Conservation (phyloP, 1,140 invertebrate genomes). For the Brachystomella parvula region DNA sequence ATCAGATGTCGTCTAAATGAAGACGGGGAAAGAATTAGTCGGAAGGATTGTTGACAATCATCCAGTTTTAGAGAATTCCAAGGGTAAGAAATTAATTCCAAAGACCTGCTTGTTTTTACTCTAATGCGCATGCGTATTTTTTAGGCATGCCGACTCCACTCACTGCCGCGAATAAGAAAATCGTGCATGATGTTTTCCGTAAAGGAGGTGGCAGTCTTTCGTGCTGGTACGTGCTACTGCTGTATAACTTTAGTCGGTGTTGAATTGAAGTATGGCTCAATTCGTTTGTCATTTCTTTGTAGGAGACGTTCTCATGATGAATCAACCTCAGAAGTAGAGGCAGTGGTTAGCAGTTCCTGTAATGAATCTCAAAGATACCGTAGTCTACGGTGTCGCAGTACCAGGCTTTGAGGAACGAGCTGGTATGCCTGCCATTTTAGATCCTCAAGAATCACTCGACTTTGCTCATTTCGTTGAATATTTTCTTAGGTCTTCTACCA, state of each 20-base stretch:
- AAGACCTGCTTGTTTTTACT: background rate
- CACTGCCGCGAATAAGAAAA: constrained; percentile 85
- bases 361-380: constrained; percentile 68
- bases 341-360: constrained; percentile 74
- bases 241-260: constrained; percentile 8
- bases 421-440: constrained; percentile 92
- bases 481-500: no score
- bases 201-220: constrained; percentile 84
- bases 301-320: constrained; percentile 86
- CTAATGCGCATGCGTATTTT: background rate
- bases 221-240: constrained; percentile 58
- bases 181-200: constrained; percentile 77
- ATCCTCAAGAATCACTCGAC: constrained; percentile 61
- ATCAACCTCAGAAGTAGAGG: constrained; percentile 94
- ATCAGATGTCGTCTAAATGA: constrained; percentile 55
- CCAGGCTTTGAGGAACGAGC: constrained; percentile 58
- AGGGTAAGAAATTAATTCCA: no score
- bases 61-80: constrained; percentile 69
- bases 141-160: constrained; percentile 83
- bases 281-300: constrained; percentile 40
- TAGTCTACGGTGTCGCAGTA: constrained; percentile 72
- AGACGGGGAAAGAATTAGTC: constrained; percentile 91
- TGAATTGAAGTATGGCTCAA: no score
- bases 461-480: constrained; percentile 57
- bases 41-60: constrained; percentile 85